These are phyloP conservation scores for Phlogophora meticulosa DNA, from an alignment of 2,888 invertebrate species.

Conservation along the genomic window DNA sequence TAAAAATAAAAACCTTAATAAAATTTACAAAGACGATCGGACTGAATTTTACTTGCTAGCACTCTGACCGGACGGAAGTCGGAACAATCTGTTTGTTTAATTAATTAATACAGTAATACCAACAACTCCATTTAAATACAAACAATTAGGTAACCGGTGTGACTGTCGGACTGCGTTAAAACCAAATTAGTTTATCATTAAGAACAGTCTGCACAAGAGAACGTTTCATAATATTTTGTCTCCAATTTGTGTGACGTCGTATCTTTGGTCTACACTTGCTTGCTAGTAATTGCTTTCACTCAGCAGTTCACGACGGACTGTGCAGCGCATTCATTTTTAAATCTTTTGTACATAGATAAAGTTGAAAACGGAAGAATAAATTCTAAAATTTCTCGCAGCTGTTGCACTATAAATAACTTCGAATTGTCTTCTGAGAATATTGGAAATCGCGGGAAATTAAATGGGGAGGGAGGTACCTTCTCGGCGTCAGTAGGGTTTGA, in stretches of 20 bases:
- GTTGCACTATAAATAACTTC: conserved; percentile 7
- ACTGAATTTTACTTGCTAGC: too few relatives aligned
- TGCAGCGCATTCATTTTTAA: conserved; percentile 1
- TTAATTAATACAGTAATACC: conserved; percentile 25
- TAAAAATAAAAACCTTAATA: too few relatives aligned
- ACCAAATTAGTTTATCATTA: conserved; percentile 47
- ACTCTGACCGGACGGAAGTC: not conserved
- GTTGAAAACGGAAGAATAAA: not conserved
- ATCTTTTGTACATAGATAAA: not conserved
- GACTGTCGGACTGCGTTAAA: conserved; percentile 22
- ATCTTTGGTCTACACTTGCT: conserved; percentile 3
- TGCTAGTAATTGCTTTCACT: conserved; percentile 11
- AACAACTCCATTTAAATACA: conserved; percentile 8
- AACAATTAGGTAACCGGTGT: conserved; percentile 13
- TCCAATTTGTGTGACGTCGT: not conserved
- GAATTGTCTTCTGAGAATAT: conserved; percentile 23
- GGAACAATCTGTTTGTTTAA: conserved; percentile 3
- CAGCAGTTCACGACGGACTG: not conserved
- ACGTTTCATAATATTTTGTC: conserved; percentile 38
- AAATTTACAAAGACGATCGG: too few relatives aligned
- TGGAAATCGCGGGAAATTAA: conserved; percentile 17
- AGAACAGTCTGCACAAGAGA: conserved; percentile 17
- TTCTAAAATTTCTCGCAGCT: not conserved
- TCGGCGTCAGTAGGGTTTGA: not conserved
- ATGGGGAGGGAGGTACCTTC: not conserved